Percentiles rank a stretch among this genome's conserved stretches.
Conservation (phyloP, 2,888 invertebrate genomes). For the Tenthredo mesomela region DNA sequence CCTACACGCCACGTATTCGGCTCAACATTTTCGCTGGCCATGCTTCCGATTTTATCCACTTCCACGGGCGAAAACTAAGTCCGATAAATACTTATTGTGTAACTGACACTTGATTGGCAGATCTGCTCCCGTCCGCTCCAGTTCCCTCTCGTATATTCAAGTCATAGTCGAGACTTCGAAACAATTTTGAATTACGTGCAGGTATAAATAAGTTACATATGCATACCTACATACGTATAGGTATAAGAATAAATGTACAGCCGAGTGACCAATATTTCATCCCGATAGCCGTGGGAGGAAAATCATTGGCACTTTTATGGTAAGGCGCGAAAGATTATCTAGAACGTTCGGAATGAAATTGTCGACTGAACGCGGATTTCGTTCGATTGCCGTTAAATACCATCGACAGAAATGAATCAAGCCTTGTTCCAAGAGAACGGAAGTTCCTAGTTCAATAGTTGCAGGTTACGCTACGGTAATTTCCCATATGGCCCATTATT, state of each 20-base stretch:
- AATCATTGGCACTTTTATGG: slow-evolving; percentile 52
- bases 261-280: background rate
- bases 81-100: background rate
- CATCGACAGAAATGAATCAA: background rate
- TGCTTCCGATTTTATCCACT: slow-evolving; percentile 5
- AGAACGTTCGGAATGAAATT: background rate
- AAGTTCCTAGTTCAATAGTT: background rate
- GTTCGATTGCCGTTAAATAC: slow-evolving; percentile 29
- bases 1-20: slow-evolving; percentile 64
- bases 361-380: slow-evolving; percentile 10
- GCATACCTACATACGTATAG: background rate
- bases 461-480: background rate
- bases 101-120: background rate
- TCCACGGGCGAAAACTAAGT: background rate
- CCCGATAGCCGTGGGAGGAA: background rate
- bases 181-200: background rate
- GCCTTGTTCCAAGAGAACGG: slow-evolving; percentile 31
- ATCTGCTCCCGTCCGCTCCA: background rate
- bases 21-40: slow-evolving; percentile 1
- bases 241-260: background rate
- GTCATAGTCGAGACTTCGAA: background rate
- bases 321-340: background rate
- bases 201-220: too few relatives aligned
- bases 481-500: slow-evolving; percentile 30
- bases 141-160: background rate